Evolutionary conservation across 2,797 vertebrate genomes (phyloP), one percentile per base, ranked within the genome.

Genomic region (Rhabdophis nuchalis): DNA sequence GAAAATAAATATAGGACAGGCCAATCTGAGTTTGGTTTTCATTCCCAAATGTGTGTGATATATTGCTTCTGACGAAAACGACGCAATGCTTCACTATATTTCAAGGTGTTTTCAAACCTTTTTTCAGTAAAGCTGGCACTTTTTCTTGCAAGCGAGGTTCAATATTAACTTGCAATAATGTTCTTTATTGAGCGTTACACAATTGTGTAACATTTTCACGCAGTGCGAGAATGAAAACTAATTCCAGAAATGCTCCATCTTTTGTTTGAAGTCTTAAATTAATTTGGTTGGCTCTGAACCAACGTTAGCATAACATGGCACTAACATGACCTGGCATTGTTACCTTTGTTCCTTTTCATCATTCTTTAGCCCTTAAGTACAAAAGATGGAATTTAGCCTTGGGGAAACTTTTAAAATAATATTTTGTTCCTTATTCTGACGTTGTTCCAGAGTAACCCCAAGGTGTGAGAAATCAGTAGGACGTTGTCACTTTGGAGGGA

Each of bases 21-120:
- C 32, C 94, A 94, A 58, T 93, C 93, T 93, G 36, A 90, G 10
- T 93, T 61, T 91, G 94, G 92, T 86, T 93, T 77, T 12, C 68
- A 88, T 25, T 91, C 93, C 82, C 52, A 94, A 92, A 7, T 82
- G 85, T 88, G 52, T 85, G 2, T 46, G 18, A 93, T 58, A 85
- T 68, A 14, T 85, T 90, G 88, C 90, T 88, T 25, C 86, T 23
- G 29, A 91, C 6, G 61, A 72, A 92, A 90, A 77, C 4, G 20
- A 90, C 60, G n/a, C 36, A 87, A 25, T 32, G 18, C 10, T n/a
- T 72, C 7, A 46, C n/a, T 57, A 46, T 72, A 88, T n/a, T 36
- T 68, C 60, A 87, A 58, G 90, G 41, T 52, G 5, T 20, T 58
- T 87, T 57, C 86, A 18, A 57, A 68, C 16, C 6, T 86, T 92